These are phyloP conservation scores for Brachylomia viminalis DNA, from an alignment of 2,888 invertebrate species.

Conservation along the genomic window DNA sequence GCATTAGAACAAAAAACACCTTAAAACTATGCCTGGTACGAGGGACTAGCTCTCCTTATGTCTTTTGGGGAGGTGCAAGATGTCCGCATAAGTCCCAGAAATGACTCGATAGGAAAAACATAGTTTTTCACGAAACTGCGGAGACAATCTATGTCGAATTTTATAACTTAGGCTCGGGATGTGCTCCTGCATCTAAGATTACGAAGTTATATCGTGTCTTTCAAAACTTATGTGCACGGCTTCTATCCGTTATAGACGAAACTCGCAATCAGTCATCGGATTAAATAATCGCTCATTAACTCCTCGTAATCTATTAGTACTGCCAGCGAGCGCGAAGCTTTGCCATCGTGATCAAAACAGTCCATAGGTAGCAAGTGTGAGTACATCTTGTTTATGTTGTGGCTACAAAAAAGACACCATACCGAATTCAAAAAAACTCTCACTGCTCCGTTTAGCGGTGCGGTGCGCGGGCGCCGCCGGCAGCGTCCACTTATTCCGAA, in stretches of 20 bases:
- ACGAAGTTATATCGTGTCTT: background rate
- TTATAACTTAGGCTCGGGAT: too few relatives aligned
- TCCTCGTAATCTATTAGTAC: constrained; percentile 25
- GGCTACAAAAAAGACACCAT: constrained; percentile 65
- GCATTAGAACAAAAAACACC: background rate
- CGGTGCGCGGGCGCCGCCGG: constrained; percentile 70
- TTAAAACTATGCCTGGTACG: background rate
- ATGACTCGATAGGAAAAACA: background rate
- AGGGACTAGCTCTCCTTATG: too few relatives aligned
- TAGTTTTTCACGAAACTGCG: background rate
- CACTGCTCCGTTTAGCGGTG: constrained; percentile 71
- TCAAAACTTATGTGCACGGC: background rate
- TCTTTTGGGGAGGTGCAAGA: too few relatives aligned
- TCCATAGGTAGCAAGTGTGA: constrained; percentile 49
- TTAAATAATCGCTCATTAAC: constrained; percentile 35
- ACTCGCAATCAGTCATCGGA: background rate
- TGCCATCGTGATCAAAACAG: constrained; percentile 40
- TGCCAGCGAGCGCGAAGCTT: constrained; percentile 48
- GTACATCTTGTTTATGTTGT: constrained; percentile 61
- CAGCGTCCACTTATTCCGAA: constrained; percentile 65
- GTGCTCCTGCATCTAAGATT: background rate
- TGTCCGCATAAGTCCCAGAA: too few relatives aligned
- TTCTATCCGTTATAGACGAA: background rate
- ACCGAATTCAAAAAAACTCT: constrained; percentile 74
- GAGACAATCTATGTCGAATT: background rate